Evolutionary conservation across 2,797 vertebrate genomes (phyloP), one percentile per base, ranked within the genome.

Genomic region (Anguilla pacifica): DNA sequence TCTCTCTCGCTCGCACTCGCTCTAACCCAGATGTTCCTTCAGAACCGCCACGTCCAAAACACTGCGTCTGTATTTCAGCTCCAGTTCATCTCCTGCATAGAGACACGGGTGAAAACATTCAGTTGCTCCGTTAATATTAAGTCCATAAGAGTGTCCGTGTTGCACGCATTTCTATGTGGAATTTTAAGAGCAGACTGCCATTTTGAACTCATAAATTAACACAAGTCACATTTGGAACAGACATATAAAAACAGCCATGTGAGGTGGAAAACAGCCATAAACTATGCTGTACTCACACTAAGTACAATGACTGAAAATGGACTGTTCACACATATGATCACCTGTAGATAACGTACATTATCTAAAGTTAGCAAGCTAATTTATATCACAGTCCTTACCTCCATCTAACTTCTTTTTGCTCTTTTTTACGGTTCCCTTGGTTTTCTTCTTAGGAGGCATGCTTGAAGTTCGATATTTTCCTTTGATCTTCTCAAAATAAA

Each of bases 1-100:
- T n/a, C 25, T 55, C 82, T 55, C 51, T 55, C 49, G n/a, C 83
- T 55, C 2, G 61, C 22, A 31, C 83, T 74, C 22, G 31, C 87
- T 84, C 96, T 97, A 90, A 97, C 96, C 94, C 10, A 96, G 90
- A n/a, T 91, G 94, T 88, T 97, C 94, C 89, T 92, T 93, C 1
- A 96, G 94, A 61, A 95, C 77, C 49, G 94, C 93, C 86, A 94
- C 92, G 88, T 97, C 96, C 89, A 95, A 88, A 53, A 87, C 46
- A 83, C 93, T 91, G 87, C 91, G 93, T 84, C 89, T 90, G 67
- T 92, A 93, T 67, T 92, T 93, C 55, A 92, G 93, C 82, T 95
- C 92, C 9, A 94, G 85, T 83, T 95, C 93, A 91, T 90, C 90
- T 55, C 90, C 93, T 93, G 88, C 83, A 79, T 89, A 85, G 15